Evolutionary conservation across 2,113 vertebrate genomes (phyloP).

Genomic region (Rhinolophus ferrumequinum): DNA sequence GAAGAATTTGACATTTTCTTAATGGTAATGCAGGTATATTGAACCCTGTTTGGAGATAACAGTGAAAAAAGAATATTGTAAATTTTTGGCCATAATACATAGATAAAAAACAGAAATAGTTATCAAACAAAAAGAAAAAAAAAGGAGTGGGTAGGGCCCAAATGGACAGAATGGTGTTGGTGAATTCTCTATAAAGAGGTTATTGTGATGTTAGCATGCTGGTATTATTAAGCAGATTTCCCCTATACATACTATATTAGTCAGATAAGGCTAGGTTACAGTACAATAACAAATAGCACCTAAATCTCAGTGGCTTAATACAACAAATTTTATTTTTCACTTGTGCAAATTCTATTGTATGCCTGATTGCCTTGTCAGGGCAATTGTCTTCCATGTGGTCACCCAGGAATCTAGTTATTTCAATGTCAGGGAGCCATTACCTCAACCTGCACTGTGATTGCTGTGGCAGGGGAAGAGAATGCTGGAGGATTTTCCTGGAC

Average conservation of each 20-base stretch:
- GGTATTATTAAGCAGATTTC: background rate
- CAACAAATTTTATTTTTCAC: conserved; percentile 8
- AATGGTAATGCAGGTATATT: background rate
- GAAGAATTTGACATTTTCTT: background rate
- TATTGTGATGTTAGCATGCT: background rate
- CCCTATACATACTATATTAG: background rate
- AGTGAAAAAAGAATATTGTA: background rate
- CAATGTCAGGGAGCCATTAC: background rate
- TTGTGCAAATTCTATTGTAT: background rate
- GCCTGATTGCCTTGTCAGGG: background rate
- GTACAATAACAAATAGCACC: background rate
- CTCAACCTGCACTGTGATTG: background rate
- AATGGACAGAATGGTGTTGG: background rate
- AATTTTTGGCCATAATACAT: background rate
- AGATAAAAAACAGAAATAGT: background rate
- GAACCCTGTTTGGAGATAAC: background rate
- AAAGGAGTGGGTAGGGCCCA: background rate
- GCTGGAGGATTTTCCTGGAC: background rate
- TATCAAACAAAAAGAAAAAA: background rate
- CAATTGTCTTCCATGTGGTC: background rate
- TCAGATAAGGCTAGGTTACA: background rate
- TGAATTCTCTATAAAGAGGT: background rate
- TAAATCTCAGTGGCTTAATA: background rate
- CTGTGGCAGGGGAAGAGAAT: background rate
- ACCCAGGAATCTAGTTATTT: background rate